Conservation (phyloP, 1,140 invertebrate genomes). For the Drosophila kepulauana region DNA sequence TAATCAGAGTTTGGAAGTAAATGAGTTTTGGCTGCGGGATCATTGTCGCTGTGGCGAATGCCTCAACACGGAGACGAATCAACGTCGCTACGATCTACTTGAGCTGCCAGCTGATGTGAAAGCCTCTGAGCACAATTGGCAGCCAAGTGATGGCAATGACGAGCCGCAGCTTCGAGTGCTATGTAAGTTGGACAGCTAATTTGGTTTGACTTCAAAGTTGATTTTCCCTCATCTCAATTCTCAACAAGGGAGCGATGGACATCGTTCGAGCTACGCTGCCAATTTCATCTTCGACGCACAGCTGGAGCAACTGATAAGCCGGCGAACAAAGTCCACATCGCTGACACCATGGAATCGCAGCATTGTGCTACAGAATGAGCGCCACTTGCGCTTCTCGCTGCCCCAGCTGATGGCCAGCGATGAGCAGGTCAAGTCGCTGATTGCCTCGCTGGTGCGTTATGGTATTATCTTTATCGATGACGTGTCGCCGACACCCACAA, state of each 20-base stretch:
- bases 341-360: conserved; percentile 69
- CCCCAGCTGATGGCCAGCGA: conserved; percentile 51
- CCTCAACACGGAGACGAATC: conserved; percentile 71
- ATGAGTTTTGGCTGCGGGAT: conserved; percentile 77
- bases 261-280: conserved; percentile 67
- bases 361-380: conserved; percentile 63
- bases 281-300: conserved; percentile 64
- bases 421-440: conserved; percentile 49
- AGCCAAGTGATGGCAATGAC: background rate
- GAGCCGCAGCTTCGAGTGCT: conserved; percentile 24
- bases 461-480: conserved; percentile 80
- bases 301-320: conserved; percentile 59
- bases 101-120: conserved; percentile 66
- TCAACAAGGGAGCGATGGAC: conserved; percentile 72
- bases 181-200: conserved; percentile 48
- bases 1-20: conserved; percentile 44
- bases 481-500: conserved; percentile 69
- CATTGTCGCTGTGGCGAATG: conserved; percentile 77
- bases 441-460: conserved; percentile 67
- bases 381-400: conserved; percentile 55
- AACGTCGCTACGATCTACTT: conserved; percentile 72
- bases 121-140: conserved; percentile 22
- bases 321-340: conserved; percentile 46
- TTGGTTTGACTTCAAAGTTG: background rate
- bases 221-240: background rate